Percentiles rank a stretch among this genome's conserved stretches.
phyloP scores from a whole-genome alignment of 2,888 invertebrate species.

The Nemoura dubitans region DNA sequence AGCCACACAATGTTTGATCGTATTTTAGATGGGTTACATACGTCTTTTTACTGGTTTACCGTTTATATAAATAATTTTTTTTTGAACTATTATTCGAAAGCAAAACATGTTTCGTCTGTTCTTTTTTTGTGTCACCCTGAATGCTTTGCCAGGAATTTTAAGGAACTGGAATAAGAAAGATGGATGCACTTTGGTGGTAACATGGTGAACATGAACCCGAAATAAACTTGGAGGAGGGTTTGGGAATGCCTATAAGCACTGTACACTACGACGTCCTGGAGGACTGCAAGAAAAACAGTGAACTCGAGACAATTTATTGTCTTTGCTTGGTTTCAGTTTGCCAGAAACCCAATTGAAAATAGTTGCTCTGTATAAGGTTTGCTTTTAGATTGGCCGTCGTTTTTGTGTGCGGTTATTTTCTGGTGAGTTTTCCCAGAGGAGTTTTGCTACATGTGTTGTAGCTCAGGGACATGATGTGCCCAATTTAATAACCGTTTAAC shows the following conservation, averaged over 20 bases:
- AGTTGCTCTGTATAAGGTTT: no score
- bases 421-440: neutral
- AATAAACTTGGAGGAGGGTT: neutral
- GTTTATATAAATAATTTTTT: neutral
- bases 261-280: neutral
- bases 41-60: neutral
- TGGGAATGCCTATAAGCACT: neutral
- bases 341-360: neutral
- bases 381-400: no score
- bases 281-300: neutral
- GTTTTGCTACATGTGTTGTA: neutral
- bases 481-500: neutral
- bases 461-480: neutral
- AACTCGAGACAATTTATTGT: neutral
- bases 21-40: no score
- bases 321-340: neutral
- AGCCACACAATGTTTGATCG: no score
- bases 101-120: neutral
- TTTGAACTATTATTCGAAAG: neutral
- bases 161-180: slow-evolving; percentile 12
- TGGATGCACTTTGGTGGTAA: neutral
- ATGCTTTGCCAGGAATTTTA: neutral
- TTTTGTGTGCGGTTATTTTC: neutral
- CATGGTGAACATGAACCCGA: neutral
- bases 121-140: neutral